Base-by-base conservation (phyloP, 2,797 vertebrate genomes). In the Enteromius anoplus region DNA sequence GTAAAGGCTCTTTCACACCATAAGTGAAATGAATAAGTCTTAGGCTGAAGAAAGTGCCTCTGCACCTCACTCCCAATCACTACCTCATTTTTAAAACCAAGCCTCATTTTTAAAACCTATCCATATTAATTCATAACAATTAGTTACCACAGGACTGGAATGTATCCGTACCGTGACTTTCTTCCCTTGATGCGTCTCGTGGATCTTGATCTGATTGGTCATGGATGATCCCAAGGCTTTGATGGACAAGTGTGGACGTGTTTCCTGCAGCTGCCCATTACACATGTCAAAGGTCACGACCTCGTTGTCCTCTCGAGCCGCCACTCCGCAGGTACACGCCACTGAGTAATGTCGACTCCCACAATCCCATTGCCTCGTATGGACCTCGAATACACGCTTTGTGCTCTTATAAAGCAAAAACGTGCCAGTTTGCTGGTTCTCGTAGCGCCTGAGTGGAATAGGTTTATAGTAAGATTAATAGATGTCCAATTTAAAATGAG, bases 161-260 rank as follows among this genome's bases (percentile, higher is more conserved):
- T 62, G 19, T 10, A 58, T 53, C 89, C 91, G 0, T 93, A 96
- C 95, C 78, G 94, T 97, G 86, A 96, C 91, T 92, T 96, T 97
- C 85, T 93, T 95, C 29, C 94, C 94, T 84, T 95, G 93, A 0
- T 95, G 95, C 21, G 95, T 90, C 90, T 96, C 92, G 1, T 94
- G 89, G 86, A 96, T 93, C 88, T 88, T 91, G 88, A 95, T 90
- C 0, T 0, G 80, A 29, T 79, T 88, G 0, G 89, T 87, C 0
- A 11, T 62, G 0, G 76, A 75, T 19, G 64, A 5, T 66, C 86
- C 81, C 0, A 88, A 64, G 87, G 73, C 93, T 89, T 81, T 95
- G 80, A 97, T 0, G 3, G 86, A 88, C 3, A 96, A 75, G n/a
- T 84, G 92, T 0, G 95, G 95, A 32, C 90, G 88, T 32, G 83